Evolutionary conservation across 2,888 invertebrate species (phyloP), one percentile per base, ranked within the genome.

Genomic region (Rhopalosiphum nymphaeae): DNA sequence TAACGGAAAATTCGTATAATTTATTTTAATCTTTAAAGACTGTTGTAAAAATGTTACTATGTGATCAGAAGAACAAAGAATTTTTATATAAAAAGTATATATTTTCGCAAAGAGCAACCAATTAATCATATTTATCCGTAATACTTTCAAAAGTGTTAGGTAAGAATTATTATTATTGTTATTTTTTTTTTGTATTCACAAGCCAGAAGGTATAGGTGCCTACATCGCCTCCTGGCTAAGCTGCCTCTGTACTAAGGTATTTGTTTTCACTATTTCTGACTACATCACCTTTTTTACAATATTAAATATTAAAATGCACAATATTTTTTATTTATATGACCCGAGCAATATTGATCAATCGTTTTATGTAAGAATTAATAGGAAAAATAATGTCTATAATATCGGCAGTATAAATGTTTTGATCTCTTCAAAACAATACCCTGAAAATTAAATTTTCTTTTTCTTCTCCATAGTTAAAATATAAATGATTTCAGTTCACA

Each of bases 61-160:
- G 36, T 21, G 36, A 78, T 78, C 78, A 36, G 21, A 78, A 36
- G 78, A 78, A 78, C 78, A 78, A 78, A 36, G 78, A 21, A 78
- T 78, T 78, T 78, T 78, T 36, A 9, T 9, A 78, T 36, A 78
- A 78, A 78, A 78, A 78, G 36, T 78, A 78, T 78, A 36, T 36
- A 78, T 36, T 42, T 9, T 36, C 36, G 21, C 9, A 3, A 1
- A 21, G 21, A 36, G 36, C 36, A 78, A 21, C 78, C 78, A 78
- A 78, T 78, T 78, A 78, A 78, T 78, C 78, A 78, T 78, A 78
- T 25, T 78, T 78, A 16, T 78, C 36, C 78, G 78, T 78, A 78
- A 42, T 9, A 78, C 36, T 78, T 78, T 78, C 36, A 78, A 78
- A 78, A 78, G 21, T 78, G 78, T 78, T 78, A 36, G 36, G 78